phyloP scores from a whole-genome alignment of 2,797 vertebrate genomes.

The Brachyrhaphis roseni region DNA sequence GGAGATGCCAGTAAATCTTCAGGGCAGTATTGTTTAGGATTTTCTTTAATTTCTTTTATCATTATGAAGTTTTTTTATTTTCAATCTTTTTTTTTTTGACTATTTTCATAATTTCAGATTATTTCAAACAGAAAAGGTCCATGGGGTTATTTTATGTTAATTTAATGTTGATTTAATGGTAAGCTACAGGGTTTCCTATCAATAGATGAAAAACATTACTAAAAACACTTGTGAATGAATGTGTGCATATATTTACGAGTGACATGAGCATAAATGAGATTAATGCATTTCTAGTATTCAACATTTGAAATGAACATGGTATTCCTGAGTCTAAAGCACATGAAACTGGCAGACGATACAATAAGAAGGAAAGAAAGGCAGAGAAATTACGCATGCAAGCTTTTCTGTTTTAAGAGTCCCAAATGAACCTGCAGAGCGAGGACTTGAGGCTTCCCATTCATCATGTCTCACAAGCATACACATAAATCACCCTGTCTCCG shows the following conservation, averaged over 20 bases:
- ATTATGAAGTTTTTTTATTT: background rate
- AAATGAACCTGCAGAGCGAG: conserved; percentile 16
- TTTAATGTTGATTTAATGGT: background rate
- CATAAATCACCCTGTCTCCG: conserved; percentile 46
- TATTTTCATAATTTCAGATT: background rate
- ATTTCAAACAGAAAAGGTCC: background rate
- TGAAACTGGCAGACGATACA: background rate
- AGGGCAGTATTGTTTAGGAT: background rate
- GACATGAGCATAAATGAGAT: too few species aligned
- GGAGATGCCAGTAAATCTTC: background rate
- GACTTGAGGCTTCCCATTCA: conserved; percentile 25
- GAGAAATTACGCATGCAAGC: conserved; percentile 14
- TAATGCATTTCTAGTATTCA: background rate
- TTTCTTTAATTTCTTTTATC: background rate
- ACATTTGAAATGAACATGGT: background rate
- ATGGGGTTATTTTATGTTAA: background rate
- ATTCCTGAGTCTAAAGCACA: background rate
- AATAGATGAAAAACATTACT: background rate
- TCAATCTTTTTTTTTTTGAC: background rate
- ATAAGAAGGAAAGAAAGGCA: background rate
- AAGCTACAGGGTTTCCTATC: background rate
- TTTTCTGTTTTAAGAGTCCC: conserved; percentile 21
- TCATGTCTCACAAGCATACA: conserved; percentile 35
- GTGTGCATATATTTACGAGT: background rate
- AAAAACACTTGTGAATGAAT: background rate